A percentile compares a stretch with the other conserved stretches of the same genome.
Evolutionary conservation across 2,888 invertebrate species (phyloP).

Genomic region (Baronia brevicornis): DNA sequence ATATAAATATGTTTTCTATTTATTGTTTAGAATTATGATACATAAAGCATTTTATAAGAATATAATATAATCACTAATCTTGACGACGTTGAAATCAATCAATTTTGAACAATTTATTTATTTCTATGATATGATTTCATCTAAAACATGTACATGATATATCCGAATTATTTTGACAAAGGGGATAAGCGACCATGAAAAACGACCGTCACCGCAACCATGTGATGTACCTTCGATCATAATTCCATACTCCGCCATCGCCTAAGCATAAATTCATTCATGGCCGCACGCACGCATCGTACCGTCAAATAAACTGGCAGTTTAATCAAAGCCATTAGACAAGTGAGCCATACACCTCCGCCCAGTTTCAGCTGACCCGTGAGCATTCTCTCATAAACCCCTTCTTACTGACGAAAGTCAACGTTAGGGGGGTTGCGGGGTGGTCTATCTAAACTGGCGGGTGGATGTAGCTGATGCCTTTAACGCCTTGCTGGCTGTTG

Average conservation of each 20-base stretch:
- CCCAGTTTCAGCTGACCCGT: conserved; percentile 43
- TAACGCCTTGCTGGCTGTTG: conserved; percentile 73
- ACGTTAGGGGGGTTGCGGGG: conserved; percentile 28
- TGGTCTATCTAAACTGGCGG: conserved; percentile 48
- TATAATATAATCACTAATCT: too few species aligned
- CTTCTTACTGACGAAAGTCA: conserved; percentile 24
- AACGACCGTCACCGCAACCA: conserved; percentile 21
- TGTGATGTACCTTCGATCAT: conserved; percentile 54
- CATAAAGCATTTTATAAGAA: too few species aligned
- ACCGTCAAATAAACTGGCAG: conserved; percentile 75
- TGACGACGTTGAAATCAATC: too few species aligned
- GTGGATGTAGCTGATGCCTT: conserved; percentile 67
- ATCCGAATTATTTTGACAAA: too few species aligned
- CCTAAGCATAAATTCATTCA: conserved; percentile 72
- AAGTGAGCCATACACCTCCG: conserved; percentile 68
- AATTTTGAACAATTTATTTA: too few species aligned
- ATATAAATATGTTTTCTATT: too few species aligned
- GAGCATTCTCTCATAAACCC: conserved; percentile 33
- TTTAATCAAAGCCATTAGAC: conserved; percentile 75
- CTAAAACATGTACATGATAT: too few species aligned
- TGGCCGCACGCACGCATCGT: conserved; percentile 67
- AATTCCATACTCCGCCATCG: conserved; percentile 58
- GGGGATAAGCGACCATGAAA: conserved; percentile 11
- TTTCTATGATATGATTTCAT: too few species aligned
- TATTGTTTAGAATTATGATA: too few species aligned